Base-by-base conservation (phyloP, 2,888 invertebrate genomes). In the Pandemis corylana region DNA sequence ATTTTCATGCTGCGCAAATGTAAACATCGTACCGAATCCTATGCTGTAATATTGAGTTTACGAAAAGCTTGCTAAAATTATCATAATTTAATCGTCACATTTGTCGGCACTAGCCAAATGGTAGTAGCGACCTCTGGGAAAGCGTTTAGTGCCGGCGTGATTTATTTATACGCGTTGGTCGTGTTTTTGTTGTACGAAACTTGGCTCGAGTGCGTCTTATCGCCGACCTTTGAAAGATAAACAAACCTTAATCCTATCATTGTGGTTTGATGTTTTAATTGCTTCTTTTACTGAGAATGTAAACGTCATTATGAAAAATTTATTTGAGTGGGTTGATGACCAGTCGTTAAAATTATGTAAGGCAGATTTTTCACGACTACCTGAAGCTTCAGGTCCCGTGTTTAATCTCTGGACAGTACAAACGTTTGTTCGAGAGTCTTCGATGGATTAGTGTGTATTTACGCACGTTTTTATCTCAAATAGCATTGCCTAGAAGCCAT, bases 161-260 rank as follows among this genome's bases (percentile, higher is more conserved):
- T 62, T 68, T 69, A 62, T 69, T 69, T 69, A 49, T 49, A 36
- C 15, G 6, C 46, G 59, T 49, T 9, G 15, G 61, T 61, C 56
- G 15, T 59, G 51, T 66, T 53, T 67, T 7, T 56, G 9, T 56
- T n/a, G 41, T 15, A 28, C 68, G 61, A 61, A n/a, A 62, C 61
- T 69, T 62, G 68, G 62, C 68, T 36, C 68, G 15, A n/a, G 13
- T 36, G 42, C 61, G 20, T 49, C n/a, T 15, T 49, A 62, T 62
- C n/a, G 46, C 13, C 46, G 10, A 68, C 20, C 61, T 46, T 28
- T 44, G 28, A 10, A 13, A 49, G 13, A 49, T 66, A 68, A 61
- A 68, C 61, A 68, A 44, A 12, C 15, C 12, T 20, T 15, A 7
- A 6, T 53, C 9, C 9, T 56, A 41, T 10, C 10, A 9, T 41